Evolutionary conservation across 1,140 invertebrate species (phyloP), one percentile per base, ranked within the genome.

Genomic region (Andrena cerasifolii): DNA sequence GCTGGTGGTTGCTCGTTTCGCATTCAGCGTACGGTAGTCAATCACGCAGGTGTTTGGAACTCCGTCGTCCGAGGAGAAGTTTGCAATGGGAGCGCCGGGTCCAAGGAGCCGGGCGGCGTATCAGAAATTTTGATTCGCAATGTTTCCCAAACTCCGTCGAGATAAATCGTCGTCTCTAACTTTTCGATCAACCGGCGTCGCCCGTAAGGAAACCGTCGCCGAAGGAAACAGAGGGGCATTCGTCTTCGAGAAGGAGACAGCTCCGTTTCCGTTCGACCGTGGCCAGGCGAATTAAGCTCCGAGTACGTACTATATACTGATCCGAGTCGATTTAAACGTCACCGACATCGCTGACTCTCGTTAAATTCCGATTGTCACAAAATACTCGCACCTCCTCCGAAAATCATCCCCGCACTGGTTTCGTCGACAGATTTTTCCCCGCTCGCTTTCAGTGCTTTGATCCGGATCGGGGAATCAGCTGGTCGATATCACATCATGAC

Each of bases 121-220:
- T 76, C 63, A 68, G 65, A 76, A 76, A 76, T 76, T 76, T 76
- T 68, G 73, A 76, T 76, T 76, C 73, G 65, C 18, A 47, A 36
- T 43, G 65, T 47, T 47, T 45, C 43, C 40, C 24, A 24, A n/a
- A 12, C 21, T 6, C 16, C 14, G 33, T 47, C 24, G n/a, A 72
- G 62, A 78, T 62, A 53, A 78, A 78, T 78, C 67, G 75, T 36
- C n/a, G 3, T 40, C 14, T 31, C 45, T 71, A 78, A 78, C 75
- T 70, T 78, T 78, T 71, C 66, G 66, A 72, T 72, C 66, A 62
- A 62, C 45, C 12, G 2, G 18, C 70, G 10, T 2, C 53, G n/a
- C 24, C 18, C 24, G 31, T 7, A 43, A 24, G 53, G n/a, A 33
- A 71, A 66, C 51, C 33, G 49, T 67, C 72, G 26, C 12, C 10